Percentiles rank a stretch among this genome's conserved stretches.
Evolutionary conservation across 2,797 vertebrate genomes (phyloP).

Genomic region (Tolypeutes matacus): DNA sequence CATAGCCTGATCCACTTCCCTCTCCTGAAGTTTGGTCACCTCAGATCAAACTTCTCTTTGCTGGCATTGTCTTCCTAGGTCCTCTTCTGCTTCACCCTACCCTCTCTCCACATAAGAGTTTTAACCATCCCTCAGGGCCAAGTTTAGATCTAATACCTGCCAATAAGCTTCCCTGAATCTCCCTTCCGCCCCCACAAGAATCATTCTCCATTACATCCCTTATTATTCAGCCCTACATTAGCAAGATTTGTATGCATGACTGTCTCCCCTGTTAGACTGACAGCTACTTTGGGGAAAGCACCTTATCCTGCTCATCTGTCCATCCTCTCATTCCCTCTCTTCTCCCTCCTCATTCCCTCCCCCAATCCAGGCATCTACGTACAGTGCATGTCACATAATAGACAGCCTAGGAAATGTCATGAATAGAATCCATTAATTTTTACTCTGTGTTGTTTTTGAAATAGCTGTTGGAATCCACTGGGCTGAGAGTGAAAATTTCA

Average conservation of each 20-base stretch:
- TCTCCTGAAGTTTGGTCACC: neutral
- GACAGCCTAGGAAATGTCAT: neutral
- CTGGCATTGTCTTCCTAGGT: neutral
- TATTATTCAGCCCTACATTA: neutral
- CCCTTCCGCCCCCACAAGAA: neutral
- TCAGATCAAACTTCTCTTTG: neutral
- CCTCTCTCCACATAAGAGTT: neutral
- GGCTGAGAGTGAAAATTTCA: constrained; percentile 38
- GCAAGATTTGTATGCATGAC: neutral
- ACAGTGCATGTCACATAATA: neutral
- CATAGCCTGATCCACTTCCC: neutral
- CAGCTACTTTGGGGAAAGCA: neutral
- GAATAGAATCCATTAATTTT: constrained; percentile 51
- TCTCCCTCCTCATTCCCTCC: neutral
- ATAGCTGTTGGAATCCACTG: constrained; percentile 32
- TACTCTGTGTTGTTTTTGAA: constrained; percentile 3
- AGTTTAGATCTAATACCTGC: constrained; percentile 25
- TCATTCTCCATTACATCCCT: neutral
- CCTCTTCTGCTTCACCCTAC: neutral
- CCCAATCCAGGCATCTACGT: neutral
- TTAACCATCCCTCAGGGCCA: neutral
- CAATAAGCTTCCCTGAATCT: neutral
- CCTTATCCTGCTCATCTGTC: neutral
- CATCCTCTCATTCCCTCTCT: neutral
- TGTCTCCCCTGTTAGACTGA: neutral